Evolutionary conservation across 2,888 invertebrate species (phyloP), one percentile per base, ranked within the genome.

Genomic region (Scaptodrosophila latifasciaeformis): DNA sequence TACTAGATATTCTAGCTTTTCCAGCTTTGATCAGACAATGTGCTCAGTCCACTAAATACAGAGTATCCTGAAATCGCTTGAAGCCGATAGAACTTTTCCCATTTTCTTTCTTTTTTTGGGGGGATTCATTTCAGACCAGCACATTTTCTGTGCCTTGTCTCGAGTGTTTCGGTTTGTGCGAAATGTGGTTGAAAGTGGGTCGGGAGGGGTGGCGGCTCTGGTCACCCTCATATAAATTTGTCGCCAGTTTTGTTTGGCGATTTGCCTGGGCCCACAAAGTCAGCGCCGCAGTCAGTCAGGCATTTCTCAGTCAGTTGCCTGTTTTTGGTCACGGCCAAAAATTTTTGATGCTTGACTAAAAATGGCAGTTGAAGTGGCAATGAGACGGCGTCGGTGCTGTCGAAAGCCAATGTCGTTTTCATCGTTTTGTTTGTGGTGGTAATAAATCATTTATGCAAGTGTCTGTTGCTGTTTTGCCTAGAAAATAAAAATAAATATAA

Each of bases 391-490:
- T 7, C 24, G 3, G 4, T 24, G 24, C 24, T 7, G 3, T 5
- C 57, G 61, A 49, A 50, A 40, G 30, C n/a, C 40, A 24, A 15
- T 15, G 19, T 5, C 27, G 43, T 43, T 12, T 3, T 2, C 37
- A 15, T 13, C 10, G 44, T 58, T 65, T 48, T 63, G 58, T 63
- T 65, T 60, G 57, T 57, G 62, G 15, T 47, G 47, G 80, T 68
- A 62, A 75, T 75, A 75, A 75, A 75, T 75, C 80, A 76, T 75
- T 75, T 75, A 75, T 75, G 77, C 70, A 79, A 75, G 77, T 75
- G 68, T 79, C 62, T 57, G 54, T 55, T 59, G 50, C 61, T 51
- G 63, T 75, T 68, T 34, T 75, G 65, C 40, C 59, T 62, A 55
- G 44, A 68, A n/a, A 61, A 68, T 71, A 67, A 62, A 68, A 70